A percentile compares a stretch with the other conserved stretches of the same genome.
Conservation (phyloP, 1,140 invertebrate species). For the Dolichoris vasculosae region DNA sequence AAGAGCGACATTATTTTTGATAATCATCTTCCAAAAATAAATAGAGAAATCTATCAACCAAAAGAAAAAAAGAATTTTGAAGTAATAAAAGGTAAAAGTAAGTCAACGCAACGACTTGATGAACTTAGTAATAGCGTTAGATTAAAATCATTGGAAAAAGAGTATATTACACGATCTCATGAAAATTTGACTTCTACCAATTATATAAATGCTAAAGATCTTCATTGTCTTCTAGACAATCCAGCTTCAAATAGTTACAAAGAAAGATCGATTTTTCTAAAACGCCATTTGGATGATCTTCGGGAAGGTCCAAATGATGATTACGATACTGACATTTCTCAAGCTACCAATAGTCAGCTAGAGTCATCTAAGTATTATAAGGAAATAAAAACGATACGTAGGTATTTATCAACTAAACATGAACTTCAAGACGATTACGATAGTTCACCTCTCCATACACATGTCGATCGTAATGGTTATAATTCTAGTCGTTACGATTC, state of each 20-base stretch:
- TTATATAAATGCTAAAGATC: slow-evolving; percentile 61
- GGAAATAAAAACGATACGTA: slow-evolving; percentile 66
- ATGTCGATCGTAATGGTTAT: slow-evolving; percentile 62
- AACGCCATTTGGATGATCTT: slow-evolving; percentile 64
- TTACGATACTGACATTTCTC: slow-evolving; percentile 72
- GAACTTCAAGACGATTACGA: slow-evolving; percentile 67
- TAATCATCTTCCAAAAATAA: slow-evolving; percentile 55
- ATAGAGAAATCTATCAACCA: slow-evolving; percentile 36
- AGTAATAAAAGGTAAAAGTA: slow-evolving; percentile 66
- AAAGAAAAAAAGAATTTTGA: slow-evolving; percentile 66
- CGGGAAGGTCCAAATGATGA: slow-evolving; percentile 68
- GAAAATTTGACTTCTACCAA: slow-evolving; percentile 66
- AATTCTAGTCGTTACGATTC: slow-evolving; percentile 70
- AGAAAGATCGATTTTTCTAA: slow-evolving; percentile 60
- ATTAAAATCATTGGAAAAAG: slow-evolving; percentile 59
- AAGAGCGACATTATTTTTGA: slow-evolving; percentile 66
- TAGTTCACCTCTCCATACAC: slow-evolving; percentile 65
- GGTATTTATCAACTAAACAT: slow-evolving; percentile 62
- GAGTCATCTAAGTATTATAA: slow-evolving; percentile 68
- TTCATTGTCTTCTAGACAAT: slow-evolving; percentile 21
- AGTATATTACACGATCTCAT: slow-evolving; percentile 68
- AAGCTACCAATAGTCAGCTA: slow-evolving; percentile 68
- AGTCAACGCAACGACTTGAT: slow-evolving; percentile 69
- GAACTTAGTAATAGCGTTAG: slow-evolving; percentile 64
- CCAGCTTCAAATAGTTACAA: slow-evolving; percentile 57